Base-by-base conservation (phyloP, 1,140 invertebrate genomes). In the Eubasilissa regina region DNA sequence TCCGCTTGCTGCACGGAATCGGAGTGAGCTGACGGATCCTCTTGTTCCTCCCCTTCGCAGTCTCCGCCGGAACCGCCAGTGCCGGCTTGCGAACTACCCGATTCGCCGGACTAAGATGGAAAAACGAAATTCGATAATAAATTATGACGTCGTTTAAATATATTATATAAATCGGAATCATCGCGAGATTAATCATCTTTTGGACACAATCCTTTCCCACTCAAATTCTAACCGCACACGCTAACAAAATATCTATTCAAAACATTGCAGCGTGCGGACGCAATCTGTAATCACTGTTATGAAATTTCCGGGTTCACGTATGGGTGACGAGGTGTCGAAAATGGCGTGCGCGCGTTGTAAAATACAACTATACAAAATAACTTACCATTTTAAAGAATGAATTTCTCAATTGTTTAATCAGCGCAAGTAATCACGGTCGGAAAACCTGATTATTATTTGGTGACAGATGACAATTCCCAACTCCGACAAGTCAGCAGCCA, bases 11-110 rank as follows among this genome's bases (percentile, higher is more conserved):
- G 25, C 25, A 35, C 25, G 25, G 25, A 35, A 35, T 6, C 6
- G 1, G 25, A 6, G 25, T 3, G 25, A 35, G 87, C 86, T 77
- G 87, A 86, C 51, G 84, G 79, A 12, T 87, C 86, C 19, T 87
- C 87, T 75, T 86, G 86, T 60, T 87, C 87, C 70, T 87, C 87
- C 3, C 85, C 87, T 45, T 88, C 87, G 78, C 86, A 87, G 11
- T 86, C 84, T 21, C 77, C 80, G 0, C 84, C 9, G 9, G 53
- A 21, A 12, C 43, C 66, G n/a, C 53, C 68, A 12, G 35, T 51
- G 15, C 77, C 77, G 15, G 75, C 17, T 43, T 64, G 56, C 11
- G 75, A 72, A 17, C 35, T 64, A 17, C 75, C 75, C 35, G 47
- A 47, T 68, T 77, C 64, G n/a, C 77, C 64, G 13, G 66, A 78